Conservation (phyloP, 2,113 vertebrate genomes). For the Sakesphorus luctuosus region DNA sequence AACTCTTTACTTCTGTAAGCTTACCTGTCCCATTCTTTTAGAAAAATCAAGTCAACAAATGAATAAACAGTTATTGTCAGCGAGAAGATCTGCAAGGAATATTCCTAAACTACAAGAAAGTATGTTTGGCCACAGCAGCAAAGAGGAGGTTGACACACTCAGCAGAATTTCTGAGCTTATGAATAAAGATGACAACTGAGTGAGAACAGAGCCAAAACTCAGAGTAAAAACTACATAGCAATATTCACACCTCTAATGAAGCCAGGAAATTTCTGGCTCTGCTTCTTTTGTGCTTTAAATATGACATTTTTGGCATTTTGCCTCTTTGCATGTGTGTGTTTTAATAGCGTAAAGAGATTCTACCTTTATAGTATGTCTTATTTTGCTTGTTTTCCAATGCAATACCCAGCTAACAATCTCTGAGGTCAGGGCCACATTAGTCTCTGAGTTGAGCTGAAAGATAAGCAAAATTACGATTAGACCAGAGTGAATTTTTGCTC, state of each 20-base stretch:
- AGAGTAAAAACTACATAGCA: constrained; percentile 5
- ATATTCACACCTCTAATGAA: constrained; percentile 41
- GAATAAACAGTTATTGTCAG: not conserved
- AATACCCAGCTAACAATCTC: not conserved
- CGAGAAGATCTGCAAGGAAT: not conserved
- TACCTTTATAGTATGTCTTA: not conserved
- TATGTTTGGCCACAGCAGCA: not conserved
- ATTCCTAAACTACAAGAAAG: not conserved
- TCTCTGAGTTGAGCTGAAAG: not conserved
- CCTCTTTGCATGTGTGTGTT: not conserved
- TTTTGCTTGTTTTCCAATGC: not conserved
- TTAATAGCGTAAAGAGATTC: not conserved
- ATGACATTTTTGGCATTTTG: constrained; percentile 37
- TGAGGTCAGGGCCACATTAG: not conserved
- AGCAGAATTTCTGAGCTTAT: constrained; percentile 39
- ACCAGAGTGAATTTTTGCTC: not conserved
- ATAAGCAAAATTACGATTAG: not conserved
- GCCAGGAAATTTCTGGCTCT: constrained; percentile 56
- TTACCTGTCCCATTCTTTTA: not conserved
- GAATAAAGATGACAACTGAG: constrained; percentile 27
- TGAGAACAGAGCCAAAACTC: constrained; percentile 12
- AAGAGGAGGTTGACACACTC: not conserved
- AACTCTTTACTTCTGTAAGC: not conserved
- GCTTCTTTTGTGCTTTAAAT: constrained; percentile 12
- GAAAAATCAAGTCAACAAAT: not conserved